Percentiles rank a stretch among this genome's conserved stretches.
These are phyloP conservation scores for Rutilus rutilus DNA, from an alignment of 2,113 vertebrate genomes.

Conservation along the genomic window DNA sequence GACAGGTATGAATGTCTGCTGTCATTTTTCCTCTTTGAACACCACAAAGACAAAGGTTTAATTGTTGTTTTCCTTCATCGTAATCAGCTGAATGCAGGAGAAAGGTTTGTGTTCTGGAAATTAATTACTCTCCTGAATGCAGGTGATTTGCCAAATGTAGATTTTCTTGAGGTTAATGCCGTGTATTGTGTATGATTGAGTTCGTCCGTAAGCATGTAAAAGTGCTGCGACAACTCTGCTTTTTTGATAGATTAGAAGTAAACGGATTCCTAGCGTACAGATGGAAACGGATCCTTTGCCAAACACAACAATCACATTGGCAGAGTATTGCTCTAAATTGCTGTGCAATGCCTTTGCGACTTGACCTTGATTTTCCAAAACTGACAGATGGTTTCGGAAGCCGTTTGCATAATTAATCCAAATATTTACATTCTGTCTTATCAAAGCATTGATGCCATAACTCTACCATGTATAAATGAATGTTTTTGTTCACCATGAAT, in stretches of 20 bases:
- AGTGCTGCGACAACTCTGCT: neutral
- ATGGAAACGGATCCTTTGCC: neutral
- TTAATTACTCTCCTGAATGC: conserved; percentile 21
- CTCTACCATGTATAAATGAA: neutral
- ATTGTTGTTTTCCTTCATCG: conserved; percentile 29
- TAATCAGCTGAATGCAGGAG: conserved; percentile 20
- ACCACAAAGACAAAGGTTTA: conserved; percentile 15
- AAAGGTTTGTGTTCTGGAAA: conserved; percentile 11
- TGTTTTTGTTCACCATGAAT: conserved; percentile 10
- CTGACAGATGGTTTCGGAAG: conserved; percentile 25
- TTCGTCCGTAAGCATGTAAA: neutral
- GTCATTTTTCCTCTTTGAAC: neutral
- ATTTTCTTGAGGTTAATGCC: conserved; percentile 6
- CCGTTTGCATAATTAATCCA: conserved; percentile 22
- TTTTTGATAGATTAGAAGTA: neutral
- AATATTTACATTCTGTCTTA: conserved; percentile 31
- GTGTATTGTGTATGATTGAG: neutral
- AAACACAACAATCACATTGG: conserved; percentile 27
- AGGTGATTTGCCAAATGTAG: conserved; percentile 27
- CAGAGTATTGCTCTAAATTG: conserved; percentile 23
- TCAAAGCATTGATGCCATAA: neutral
- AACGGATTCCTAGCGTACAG: neutral
- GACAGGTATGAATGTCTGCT: conserved; percentile 28
- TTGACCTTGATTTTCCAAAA: conserved; percentile 29
- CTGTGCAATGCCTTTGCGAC: neutral